Percentiles rank a stretch among this genome's conserved stretches.
Conservation (phyloP, 2,888 invertebrate genomes). For the Cheilosia scutellata region DNA sequence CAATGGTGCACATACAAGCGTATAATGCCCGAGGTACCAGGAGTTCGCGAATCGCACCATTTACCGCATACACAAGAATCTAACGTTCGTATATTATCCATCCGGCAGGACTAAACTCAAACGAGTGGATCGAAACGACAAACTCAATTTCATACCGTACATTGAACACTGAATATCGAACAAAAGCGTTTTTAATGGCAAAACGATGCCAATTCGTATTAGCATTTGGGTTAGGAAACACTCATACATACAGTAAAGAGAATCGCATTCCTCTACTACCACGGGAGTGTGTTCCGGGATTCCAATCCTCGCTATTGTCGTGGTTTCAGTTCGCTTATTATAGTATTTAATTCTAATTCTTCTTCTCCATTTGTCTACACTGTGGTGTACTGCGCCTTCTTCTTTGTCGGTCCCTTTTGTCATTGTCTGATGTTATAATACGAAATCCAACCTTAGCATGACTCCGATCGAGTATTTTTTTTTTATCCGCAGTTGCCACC, state of each 20-base stretch:
- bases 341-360: conserved; percentile 66
- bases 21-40: not conserved
- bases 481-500: not conserved
- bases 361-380: conserved; percentile 15
- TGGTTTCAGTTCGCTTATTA: conserved; percentile 48
- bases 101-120: conserved; percentile 32
- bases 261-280: conserved; percentile 1
- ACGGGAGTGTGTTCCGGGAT: not conserved
- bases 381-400: not conserved
- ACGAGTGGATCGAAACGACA: conserved; percentile 48
- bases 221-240: conserved; percentile 44
- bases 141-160: conserved; percentile 62
- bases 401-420: not conserved
- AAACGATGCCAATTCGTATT: conserved; percentile 66
- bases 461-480: conserved; percentile 6
- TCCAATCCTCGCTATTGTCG: conserved; percentile 9
- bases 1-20: conserved; percentile 36
- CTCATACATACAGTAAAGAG: conserved; percentile 11
- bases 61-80: not conserved
- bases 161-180: conserved; percentile 59
- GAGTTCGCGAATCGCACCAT: not conserved
- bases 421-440: not conserved
- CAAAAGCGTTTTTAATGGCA: conserved; percentile 59
- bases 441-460: conserved; percentile 47
- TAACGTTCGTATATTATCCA: not conserved